A percentile compares a stretch with the other conserved stretches of the same genome.
These are phyloP conservation scores for Sinocyclocheilus rhinocerous DNA, from an alignment of 2,113 vertebrate species.

Conservation along the genomic window DNA sequence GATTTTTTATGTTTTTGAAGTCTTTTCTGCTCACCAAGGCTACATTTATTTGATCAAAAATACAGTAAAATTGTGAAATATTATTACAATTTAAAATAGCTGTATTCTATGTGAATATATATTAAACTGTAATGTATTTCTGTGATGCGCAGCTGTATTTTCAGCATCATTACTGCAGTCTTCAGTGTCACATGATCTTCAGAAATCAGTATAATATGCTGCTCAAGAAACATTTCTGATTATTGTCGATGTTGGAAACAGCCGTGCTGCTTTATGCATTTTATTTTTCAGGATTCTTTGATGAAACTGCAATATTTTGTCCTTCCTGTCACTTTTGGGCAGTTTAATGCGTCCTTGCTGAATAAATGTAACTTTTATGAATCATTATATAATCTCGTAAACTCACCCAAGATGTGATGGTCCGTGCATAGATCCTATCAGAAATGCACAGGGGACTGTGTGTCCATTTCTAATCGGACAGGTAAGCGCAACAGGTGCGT, in stretches of 20 bases:
- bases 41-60: background rate
- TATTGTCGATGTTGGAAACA: background rate
- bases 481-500: conserved; percentile 64
- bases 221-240: background rate
- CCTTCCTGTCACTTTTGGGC: too few relatives aligned
- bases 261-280: too few relatives aligned
- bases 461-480: conserved; percentile 61
- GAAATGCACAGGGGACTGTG: conserved; percentile 51
- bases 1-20: too few relatives aligned
- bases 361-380: too few relatives aligned
- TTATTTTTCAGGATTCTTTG: background rate
- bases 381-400: background rate
- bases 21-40: background rate
- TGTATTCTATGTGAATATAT: background rate
- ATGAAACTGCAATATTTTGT: background rate
- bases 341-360: too few relatives aligned
- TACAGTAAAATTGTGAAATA: background rate
- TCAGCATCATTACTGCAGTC: background rate
- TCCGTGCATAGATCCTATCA: conserved; percentile 58
- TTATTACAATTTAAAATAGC: background rate
- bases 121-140: background rate
- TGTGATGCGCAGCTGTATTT: background rate
- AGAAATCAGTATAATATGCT: too few relatives aligned
- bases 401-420: conserved; percentile 55
- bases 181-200: too few relatives aligned